A percentile compares a stretch with the other conserved stretches of the same genome.
Evolutionary conservation across 2,888 invertebrate species (phyloP).

Genomic region (Eupithecia centaureata): DNA sequence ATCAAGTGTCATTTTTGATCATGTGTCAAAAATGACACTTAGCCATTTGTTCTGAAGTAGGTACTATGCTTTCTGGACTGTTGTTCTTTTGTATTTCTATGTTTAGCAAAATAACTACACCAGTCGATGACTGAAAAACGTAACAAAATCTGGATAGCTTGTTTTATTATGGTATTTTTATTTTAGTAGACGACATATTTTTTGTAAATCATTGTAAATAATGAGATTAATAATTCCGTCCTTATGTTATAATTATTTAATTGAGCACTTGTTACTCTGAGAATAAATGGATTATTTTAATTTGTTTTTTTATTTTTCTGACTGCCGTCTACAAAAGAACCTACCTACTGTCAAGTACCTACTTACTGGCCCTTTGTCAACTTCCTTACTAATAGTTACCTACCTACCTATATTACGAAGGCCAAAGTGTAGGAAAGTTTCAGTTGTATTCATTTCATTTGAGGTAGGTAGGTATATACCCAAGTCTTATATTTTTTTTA

Average conservation of each 20-base stretch:
- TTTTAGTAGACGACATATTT: not conserved
- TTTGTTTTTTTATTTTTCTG: slow-evolving; percentile 15
- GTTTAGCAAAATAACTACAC: not conserved
- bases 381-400: no score
- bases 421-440: not conserved
- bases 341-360: no score
- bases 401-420: no score
- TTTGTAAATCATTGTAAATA: slow-evolving; percentile 17
- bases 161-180: not conserved
- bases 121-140: not conserved
- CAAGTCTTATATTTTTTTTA: no score
- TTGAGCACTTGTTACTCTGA: slow-evolving; percentile 32
- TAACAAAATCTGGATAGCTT: not conserved
- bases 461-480: not conserved
- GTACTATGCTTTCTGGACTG: not conserved
- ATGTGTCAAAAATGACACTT: no score
- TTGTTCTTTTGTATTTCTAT: not conserved
- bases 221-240: slow-evolving; percentile 31
- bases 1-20: no score
- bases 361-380: no score
- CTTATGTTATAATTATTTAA: slow-evolving; percentile 25
- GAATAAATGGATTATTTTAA: slow-evolving; percentile 16
- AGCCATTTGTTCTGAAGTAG: not conserved
- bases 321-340: not conserved
- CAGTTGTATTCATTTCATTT: not conserved